phyloP scores from a whole-genome alignment of 2,888 invertebrate species.

The Papilio elwesi region DNA sequence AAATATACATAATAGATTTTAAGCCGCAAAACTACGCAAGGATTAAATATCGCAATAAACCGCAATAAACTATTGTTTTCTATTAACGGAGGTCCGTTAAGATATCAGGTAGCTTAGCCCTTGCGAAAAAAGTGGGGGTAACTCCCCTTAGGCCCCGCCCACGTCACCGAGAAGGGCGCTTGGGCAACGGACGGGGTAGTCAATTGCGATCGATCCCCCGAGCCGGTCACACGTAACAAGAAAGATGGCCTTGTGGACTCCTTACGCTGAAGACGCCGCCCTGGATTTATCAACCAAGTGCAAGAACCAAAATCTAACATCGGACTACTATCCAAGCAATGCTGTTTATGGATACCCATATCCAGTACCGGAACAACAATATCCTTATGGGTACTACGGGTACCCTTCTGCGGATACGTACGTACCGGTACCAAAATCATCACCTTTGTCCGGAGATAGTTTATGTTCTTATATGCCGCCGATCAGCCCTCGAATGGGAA shows the following conservation, averaged over 20 bases:
- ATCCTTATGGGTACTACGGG: conserved; percentile 38
- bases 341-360: conserved; percentile 35
- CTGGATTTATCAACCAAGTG: conserved; percentile 61
- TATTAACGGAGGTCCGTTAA: conserved; percentile 30
- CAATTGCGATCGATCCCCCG: conserved; percentile 37
- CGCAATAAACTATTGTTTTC: conserved; percentile 28
- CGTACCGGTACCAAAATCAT: conserved; percentile 45
- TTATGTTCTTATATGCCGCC: conserved; percentile 43
- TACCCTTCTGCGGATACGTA: conserved; percentile 42
- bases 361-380: conserved; percentile 23
- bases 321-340: conserved; percentile 42
- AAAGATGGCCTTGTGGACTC: conserved; percentile 72
- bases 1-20: conserved; percentile 25
- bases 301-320: conserved; percentile 48
- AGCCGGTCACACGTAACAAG: conserved; percentile 1
- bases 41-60: conserved; percentile 40
- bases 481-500: conserved; percentile 43
- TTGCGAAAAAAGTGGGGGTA: conserved; percentile 42
- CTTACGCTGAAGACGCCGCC: conserved; percentile 63
- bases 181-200: conserved; percentile 42
- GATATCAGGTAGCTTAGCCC: conserved; percentile 46
- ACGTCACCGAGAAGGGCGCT: conserved; percentile 48
- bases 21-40: conserved; percentile 38
- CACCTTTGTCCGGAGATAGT: conserved; percentile 46
- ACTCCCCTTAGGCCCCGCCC: conserved; percentile 46